phyloP scores from a whole-genome alignment of 37 sponge, comb jelly and placozoan genomes.

The Halichondria panicea region DNA sequence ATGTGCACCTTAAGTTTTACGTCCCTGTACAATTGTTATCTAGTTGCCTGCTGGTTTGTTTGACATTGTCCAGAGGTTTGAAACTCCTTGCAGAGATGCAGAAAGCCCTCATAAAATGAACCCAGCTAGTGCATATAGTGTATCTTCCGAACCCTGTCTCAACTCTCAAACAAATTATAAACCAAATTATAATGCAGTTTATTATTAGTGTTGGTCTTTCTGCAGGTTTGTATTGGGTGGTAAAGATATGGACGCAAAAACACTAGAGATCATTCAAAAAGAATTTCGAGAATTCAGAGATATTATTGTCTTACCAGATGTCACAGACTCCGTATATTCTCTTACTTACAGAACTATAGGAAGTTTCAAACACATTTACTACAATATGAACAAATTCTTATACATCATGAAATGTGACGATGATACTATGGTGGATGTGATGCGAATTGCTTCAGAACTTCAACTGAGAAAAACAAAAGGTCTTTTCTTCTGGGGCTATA shows the following conservation, averaged over 20 bases:
- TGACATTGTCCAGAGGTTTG: too few relatives aligned
- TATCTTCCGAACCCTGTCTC: too few relatives aligned
- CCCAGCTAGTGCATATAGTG: too few relatives aligned
- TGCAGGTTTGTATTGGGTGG: conserved; percentile 48
- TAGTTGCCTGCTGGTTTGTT: too few relatives aligned
- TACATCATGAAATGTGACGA: conserved; percentile 57
- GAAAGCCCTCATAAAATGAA: too few relatives aligned
- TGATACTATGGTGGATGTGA: conserved; percentile 28
- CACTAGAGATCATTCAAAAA: neutral
- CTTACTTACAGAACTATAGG: conserved; percentile 20
- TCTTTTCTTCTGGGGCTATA: conserved; percentile 51
- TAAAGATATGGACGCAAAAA: neutral
- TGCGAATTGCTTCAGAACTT: conserved; percentile 13
- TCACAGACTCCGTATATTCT: conserved; percentile 8
- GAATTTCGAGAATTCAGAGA: conserved; percentile 11
- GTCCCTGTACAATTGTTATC: too few relatives aligned
- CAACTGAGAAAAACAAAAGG: neutral
- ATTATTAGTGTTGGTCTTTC: neutral
- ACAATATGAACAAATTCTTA: neutral
- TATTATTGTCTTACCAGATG: conserved; percentile 23
- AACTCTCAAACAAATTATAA: too few relatives aligned
- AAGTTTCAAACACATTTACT: neutral
- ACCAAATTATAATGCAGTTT: too few relatives aligned
- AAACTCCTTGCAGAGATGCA: too few relatives aligned
- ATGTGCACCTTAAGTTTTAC: too few relatives aligned